Conservation (phyloP, 2,888 invertebrate species). For the Hedya salicella region DNA sequence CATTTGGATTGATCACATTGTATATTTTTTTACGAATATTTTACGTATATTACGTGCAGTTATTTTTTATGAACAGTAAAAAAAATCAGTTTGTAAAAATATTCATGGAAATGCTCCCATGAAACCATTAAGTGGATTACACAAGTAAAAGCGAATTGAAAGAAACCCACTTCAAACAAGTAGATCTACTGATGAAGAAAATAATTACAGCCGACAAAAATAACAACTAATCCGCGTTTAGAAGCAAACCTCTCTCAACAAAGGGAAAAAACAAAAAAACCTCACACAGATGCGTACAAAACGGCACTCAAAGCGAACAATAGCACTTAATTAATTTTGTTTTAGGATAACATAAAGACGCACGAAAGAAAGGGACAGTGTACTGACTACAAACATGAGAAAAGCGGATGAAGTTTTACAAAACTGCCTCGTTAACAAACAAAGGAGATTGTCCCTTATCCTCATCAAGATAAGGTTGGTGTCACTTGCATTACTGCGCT, state of each 20-base stretch:
- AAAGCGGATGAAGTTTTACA: constrained; percentile 67
- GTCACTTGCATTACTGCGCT: constrained; percentile 41
- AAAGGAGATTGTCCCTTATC: constrained; percentile 48
- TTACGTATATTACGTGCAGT: too few species aligned
- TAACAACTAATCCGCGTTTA: constrained; percentile 40
- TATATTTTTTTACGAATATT: too few species aligned
- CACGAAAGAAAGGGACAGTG: constrained; percentile 63
- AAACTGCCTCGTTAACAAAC: constrained; percentile 52
- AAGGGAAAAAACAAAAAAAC: constrained; percentile 49
- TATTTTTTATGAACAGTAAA: too few species aligned
- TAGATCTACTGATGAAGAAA: constrained; percentile 16
- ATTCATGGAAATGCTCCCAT: too few species aligned
- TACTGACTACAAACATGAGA: constrained; percentile 63
- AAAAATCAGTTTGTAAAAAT: too few species aligned
- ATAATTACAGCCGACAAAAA: constrained; percentile 34
- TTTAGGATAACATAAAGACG: constrained; percentile 69
- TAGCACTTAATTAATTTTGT: constrained; percentile 79
- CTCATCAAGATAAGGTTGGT: constrained; percentile 37
- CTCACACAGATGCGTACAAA: constrained; percentile 61
- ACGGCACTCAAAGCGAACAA: constrained; percentile 66
- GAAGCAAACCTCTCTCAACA: constrained; percentile 43
- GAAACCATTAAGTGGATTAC: constrained; percentile 11
- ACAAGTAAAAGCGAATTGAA: neutral
- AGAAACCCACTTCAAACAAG: constrained; percentile 14
- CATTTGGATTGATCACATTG: too few species aligned